A percentile compares a stretch with the other conserved stretches of the same genome.
phyloP scores from a whole-genome alignment of 2,888 invertebrate species.

The Cataglyphis albicans region DNA sequence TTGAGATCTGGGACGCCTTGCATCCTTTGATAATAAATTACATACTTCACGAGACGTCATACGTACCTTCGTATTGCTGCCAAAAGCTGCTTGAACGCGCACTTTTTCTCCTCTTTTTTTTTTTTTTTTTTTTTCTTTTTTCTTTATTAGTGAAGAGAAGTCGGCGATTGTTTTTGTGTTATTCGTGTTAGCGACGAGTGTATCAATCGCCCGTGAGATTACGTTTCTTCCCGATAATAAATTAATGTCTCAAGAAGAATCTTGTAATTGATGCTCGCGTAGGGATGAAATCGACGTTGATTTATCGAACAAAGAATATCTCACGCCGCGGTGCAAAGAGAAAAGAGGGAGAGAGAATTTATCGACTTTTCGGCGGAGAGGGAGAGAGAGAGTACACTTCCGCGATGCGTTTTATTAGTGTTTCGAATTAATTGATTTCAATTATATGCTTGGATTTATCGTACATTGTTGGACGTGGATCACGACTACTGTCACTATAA shows the following conservation, averaged over 20 bases:
- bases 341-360: conserved; percentile 71
- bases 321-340: conserved; percentile 69
- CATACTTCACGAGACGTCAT: conserved; percentile 20
- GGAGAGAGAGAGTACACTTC: conserved; percentile 48
- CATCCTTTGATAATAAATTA: conserved; percentile 41
- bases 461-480: not conserved
- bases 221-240: conserved; percentile 78
- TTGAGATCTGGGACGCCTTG: conserved; percentile 8
- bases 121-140: conserved; percentile 32
- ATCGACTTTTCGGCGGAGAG: conserved; percentile 75
- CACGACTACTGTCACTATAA: not conserved
- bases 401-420: conserved; percentile 58
- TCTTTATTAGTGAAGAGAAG: conserved; percentile 38
- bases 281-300: conserved; percentile 82
- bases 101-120: conserved; percentile 20
- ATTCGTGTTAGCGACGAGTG: conserved; percentile 61
- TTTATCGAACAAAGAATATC: conserved; percentile 77
- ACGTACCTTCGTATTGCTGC: conserved; percentile 73
- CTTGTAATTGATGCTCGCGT: conserved; percentile 79
- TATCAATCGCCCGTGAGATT: conserved; percentile 73
- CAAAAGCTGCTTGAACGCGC: conserved; percentile 74
- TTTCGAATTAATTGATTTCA: conserved; percentile 57
- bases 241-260: conserved; percentile 79
- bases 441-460: conserved; percentile 52
- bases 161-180: conserved; percentile 62